Conservation (phyloP, 2,797 vertebrate species). For the Falco concolor region DNA sequence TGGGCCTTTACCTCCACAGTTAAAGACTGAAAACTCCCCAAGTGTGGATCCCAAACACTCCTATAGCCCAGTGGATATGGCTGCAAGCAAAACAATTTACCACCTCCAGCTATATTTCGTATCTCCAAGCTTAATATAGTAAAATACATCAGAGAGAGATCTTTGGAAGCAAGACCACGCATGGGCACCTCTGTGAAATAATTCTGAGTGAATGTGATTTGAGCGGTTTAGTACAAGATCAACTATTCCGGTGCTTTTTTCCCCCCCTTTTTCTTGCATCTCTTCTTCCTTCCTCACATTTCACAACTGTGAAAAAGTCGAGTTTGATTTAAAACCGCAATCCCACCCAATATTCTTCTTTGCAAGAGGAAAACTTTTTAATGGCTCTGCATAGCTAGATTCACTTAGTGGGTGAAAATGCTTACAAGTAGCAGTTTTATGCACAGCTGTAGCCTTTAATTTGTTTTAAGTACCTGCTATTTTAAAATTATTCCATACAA, state of each 20-base stretch:
- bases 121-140: not conserved
- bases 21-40: not conserved
- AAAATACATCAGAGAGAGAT: not conserved
- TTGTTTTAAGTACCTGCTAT: not conserved
- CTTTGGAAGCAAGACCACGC: not conserved
- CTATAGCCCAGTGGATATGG: not conserved
- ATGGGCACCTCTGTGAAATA: not conserved
- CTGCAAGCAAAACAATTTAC: not conserved
- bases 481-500: not conserved
- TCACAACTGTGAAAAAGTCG: not conserved
- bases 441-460: not conserved
- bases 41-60: fast-evolving
- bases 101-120: not conserved
- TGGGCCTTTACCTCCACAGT: not conserved
- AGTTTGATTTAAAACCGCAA: not conserved
- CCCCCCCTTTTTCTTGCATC: not conserved
- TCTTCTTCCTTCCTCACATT: not conserved
- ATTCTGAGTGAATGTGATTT: not conserved
- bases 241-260: not conserved
- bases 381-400: not conserved
- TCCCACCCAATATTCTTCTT: not conserved
- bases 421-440: not conserved
- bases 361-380: not conserved
- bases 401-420: not conserved
- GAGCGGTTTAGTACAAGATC: not conserved